A percentile compares a stretch with the other conserved stretches of the same genome.
phyloP scores from a whole-genome alignment of 1,140 invertebrate genomes.

The Streblospio benedicti region DNA sequence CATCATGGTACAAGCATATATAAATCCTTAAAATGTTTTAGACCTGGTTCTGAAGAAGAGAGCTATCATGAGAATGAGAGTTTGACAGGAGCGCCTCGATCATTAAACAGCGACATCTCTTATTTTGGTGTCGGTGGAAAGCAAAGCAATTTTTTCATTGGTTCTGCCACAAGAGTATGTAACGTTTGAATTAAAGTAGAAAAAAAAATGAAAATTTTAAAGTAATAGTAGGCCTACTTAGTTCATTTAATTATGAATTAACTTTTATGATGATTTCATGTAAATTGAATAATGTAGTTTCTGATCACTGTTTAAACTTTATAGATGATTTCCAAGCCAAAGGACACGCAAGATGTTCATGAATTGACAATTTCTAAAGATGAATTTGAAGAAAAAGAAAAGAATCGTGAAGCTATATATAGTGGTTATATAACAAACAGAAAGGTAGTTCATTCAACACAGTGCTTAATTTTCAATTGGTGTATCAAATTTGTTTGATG shows the following conservation, averaged over 20 bases:
- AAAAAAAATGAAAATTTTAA: neutral
- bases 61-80: no score
- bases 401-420: constrained; percentile 43
- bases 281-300: neutral
- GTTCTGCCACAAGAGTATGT: constrained; percentile 40
- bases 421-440: constrained; percentile 44
- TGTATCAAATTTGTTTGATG: no score
- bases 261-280: constrained; percentile 1
- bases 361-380: constrained; percentile 45
- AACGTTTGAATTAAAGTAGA: neutral
- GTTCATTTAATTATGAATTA: neutral
- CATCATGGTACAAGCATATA: no score
- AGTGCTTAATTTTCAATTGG: no score
- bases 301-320: constrained; percentile 9
- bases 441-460: constrained; percentile 29
- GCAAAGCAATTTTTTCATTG: constrained; percentile 47
- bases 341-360: constrained; percentile 40
- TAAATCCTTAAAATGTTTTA: no score
- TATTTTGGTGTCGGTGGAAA: constrained; percentile 49
- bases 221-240: neutral
- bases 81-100: constrained; percentile 41
- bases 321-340: constrained; percentile 44
- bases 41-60: no score
- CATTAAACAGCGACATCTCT: constrained; percentile 47
- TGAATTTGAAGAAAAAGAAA: constrained; percentile 45